These are phyloP conservation scores for Hirtodrosophila trivittata DNA, from an alignment of 2,888 invertebrate genomes.

Conservation along the genomic window DNA sequence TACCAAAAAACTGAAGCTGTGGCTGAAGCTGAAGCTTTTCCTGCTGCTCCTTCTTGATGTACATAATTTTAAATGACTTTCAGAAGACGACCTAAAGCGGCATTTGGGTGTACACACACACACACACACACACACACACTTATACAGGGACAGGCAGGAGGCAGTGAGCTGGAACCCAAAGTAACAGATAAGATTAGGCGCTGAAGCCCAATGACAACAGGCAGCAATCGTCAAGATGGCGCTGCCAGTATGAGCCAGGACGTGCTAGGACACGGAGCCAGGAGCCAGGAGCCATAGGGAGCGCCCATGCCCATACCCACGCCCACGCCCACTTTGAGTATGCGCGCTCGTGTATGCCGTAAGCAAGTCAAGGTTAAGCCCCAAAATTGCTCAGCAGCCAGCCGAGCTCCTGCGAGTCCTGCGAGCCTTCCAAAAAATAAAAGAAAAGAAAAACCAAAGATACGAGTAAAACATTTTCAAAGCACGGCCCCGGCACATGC, in stretches of 20 bases:
- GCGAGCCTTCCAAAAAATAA: conserved; percentile 39
- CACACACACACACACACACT: conserved; percentile 10
- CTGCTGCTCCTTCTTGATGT: conserved; percentile 52
- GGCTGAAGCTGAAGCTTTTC: conserved; percentile 18
- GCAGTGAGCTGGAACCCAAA: conserved; percentile 39
- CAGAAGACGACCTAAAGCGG: conserved; percentile 66
- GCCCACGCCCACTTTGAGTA: conserved; percentile 62
- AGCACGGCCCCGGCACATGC: conserved; percentile 31
- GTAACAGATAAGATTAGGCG: conserved; percentile 75
- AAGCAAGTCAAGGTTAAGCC: conserved; percentile 73
- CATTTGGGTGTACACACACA: conserved; percentile 27
- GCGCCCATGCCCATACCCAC: neutral
- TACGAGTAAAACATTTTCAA: conserved; percentile 33
- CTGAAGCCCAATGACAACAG: conserved; percentile 73
- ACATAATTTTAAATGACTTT: conserved; percentile 79
- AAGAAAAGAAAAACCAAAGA: conserved; percentile 31
- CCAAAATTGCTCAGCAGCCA: conserved; percentile 69
- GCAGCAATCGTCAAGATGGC: conserved; percentile 71
- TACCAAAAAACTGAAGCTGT: no score
- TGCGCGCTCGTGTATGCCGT: conserved; percentile 63
- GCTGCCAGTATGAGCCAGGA: conserved; percentile 33
- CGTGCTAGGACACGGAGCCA: neutral
- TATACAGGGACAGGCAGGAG: conserved; percentile 23
- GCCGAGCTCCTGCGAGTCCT: conserved; percentile 12
- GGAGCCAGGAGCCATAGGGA: neutral